Base-by-base conservation (phyloP, 2,888 invertebrate genomes). In the Dolomedes plantarius region DNA sequence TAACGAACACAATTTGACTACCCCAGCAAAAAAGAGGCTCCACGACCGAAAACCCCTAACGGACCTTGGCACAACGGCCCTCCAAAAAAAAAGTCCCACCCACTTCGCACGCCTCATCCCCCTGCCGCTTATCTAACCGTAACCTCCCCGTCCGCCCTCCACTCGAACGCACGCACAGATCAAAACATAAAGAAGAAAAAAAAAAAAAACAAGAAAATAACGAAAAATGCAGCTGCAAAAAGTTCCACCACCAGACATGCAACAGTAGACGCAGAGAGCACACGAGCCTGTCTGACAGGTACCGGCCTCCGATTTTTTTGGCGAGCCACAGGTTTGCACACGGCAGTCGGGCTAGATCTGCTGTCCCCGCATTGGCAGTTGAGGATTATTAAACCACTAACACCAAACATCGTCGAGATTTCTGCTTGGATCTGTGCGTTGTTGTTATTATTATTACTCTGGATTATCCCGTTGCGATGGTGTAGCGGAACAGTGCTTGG, bases 251-350 rank as follows among this genome's bases (percentile, higher is more conserved):
- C 36, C 16, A 16, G 16, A 6, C 7, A 16, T 36, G 23, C 19
- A n/a, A 68, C 36, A 62, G 56, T 13, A 31, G 29, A 28, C 62
- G 32, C 32, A 6, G 6, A n/a, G 46, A 23, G 13, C 31, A 29
- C 5, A 13, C 62, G 28, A 46, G 50, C 82, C 27, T 32, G 82
- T 82, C 76, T 39, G 83, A 83, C 83, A 83, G 83, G 83, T 83
- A 23, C 71, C 32, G 46, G 71, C 32, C 28, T 62, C 56, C 28
- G 50, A 50, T 50, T 32, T 27, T 7, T 11, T 41, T 64, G 41
- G 65, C 75, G 65, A 39, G 39, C 36, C 16, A 23, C 28, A 27
- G 71, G 19, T 11, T 41, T n/a, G n/a, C n/a, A n/a, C n/a, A n/a
- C n/a, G n/a, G n/a, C n/a, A n/a, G n/a, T n/a, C n/a, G n/a, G n/a